A percentile compares a stretch with the other conserved stretches of the same genome.
phyloP scores from a whole-genome alignment of 2,888 invertebrate species.

The Argynnis bischoffii region DNA sequence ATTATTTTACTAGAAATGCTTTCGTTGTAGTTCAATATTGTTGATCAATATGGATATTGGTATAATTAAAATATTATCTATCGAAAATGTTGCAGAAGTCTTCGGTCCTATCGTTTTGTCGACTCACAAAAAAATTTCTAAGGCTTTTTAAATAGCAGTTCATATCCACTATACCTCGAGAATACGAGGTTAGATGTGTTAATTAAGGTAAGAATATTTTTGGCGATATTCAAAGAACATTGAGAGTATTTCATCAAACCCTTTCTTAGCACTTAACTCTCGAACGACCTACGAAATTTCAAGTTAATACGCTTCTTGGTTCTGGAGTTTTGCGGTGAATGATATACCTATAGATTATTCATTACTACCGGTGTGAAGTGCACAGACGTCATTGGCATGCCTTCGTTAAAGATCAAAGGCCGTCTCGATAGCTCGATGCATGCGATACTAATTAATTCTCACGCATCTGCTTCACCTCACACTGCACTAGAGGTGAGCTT shows the following conservation, averaged over 20 bases:
- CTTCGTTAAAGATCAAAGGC: constrained; percentile 29
- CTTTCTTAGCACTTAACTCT: constrained; percentile 16
- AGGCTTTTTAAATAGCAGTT: no score
- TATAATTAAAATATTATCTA: no score
- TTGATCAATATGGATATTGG: no score
- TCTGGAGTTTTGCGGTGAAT: constrained; percentile 6
- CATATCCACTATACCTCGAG: no score
- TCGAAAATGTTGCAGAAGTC: no score
- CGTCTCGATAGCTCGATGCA: constrained; percentile 22
- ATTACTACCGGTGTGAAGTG: constrained; percentile 12
- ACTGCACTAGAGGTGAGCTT: constrained; percentile 2
- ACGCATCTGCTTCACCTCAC: constrained; percentile 14
- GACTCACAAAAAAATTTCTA: no score
- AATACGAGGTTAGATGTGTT: no score
- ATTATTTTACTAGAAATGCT: background rate
- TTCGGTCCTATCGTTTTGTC: no score
- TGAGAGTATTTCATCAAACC: background rate
- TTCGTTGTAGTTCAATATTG: no score
- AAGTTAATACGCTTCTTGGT: constrained; percentile 20
- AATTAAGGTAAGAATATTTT: background rate
- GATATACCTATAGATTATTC: constrained; percentile 15
- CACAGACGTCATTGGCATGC: constrained; percentile 22
- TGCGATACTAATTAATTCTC: constrained; percentile 24
- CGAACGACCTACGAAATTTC: constrained; percentile 5
- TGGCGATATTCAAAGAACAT: background rate